Evolutionary conservation across 2,888 invertebrate genomes (phyloP).

Genomic region (Blastobasis adustella): DNA sequence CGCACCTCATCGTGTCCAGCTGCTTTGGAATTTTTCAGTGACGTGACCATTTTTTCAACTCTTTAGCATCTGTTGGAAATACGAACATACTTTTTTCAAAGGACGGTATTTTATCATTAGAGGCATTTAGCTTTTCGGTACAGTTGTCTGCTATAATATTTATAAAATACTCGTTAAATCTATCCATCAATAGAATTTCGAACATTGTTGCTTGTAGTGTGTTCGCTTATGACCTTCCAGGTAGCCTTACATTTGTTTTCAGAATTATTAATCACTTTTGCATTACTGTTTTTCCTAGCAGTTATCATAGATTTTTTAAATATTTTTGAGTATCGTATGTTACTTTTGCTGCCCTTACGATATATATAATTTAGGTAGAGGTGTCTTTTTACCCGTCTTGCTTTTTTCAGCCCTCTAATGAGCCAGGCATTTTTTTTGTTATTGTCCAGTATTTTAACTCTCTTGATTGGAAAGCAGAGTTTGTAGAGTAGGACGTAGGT

Average conservation of each 20-base stretch:
- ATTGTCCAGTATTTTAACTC: no score
- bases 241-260: neutral
- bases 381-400: neutral
- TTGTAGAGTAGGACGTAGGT: neutral
- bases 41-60: no score
- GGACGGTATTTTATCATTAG: neutral
- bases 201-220: neutral
- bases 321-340: neutral
- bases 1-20: no score
- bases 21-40: no score
- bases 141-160: neutral
- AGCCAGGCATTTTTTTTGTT: no score
- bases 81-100: neutral
- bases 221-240: neutral
- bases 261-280: neutral
- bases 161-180: neutral
- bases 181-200: neutral
- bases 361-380: no score
- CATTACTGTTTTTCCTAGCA: neutral
- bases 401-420: neutral
- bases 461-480: neutral
- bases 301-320: neutral
- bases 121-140: neutral
- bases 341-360: neutral
- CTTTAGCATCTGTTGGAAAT: no score